Conservation (phyloP, 2,113 vertebrate species). For the Maccullochella peelii region DNA sequence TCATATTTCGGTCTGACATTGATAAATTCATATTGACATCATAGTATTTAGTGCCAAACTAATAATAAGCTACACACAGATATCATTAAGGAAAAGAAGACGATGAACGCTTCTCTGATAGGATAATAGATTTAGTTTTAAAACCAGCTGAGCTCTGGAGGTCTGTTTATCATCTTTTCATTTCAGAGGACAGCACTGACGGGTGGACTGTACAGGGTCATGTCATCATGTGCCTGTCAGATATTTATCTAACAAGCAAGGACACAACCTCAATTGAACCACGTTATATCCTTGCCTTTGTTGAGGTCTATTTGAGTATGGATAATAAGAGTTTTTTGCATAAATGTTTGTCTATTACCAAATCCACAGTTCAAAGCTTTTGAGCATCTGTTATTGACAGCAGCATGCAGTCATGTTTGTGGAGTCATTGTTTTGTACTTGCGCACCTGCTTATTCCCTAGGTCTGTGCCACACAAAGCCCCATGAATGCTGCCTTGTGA, state of each 20-base stretch:
- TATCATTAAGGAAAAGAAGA: not conserved
- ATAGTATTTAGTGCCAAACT: not conserved
- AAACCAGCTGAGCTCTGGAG: constrained; percentile 4
- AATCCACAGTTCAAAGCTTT: constrained; percentile 30
- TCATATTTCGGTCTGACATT: constrained; percentile 1
- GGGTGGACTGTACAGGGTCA: constrained; percentile 36
- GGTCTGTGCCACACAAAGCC: constrained; percentile 75
- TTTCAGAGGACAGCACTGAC: constrained; percentile 41
- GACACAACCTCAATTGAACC: constrained; percentile 20
- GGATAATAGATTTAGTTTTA: not conserved
- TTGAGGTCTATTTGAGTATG: constrained; percentile 14
- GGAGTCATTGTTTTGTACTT: constrained; percentile 56
- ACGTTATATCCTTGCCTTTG: constrained; percentile 10
- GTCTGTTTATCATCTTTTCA: constrained; percentile 47
- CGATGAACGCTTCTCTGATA: not conserved
- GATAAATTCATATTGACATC: constrained; percentile 14
- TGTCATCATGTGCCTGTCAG: constrained; percentile 22
- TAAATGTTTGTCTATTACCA: constrained; percentile 22
- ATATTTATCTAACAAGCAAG: constrained; percentile 53
- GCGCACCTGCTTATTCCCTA: constrained; percentile 77
- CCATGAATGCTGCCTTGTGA: constrained; percentile 64
- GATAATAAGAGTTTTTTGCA: not conserved
- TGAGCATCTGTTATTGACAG: constrained; percentile 26
- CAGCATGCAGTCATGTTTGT: constrained; percentile 35
- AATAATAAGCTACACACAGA: not conserved